Base-by-base conservation (phyloP, 2,113 vertebrate genomes). In the Phaetusa simplex region DNA sequence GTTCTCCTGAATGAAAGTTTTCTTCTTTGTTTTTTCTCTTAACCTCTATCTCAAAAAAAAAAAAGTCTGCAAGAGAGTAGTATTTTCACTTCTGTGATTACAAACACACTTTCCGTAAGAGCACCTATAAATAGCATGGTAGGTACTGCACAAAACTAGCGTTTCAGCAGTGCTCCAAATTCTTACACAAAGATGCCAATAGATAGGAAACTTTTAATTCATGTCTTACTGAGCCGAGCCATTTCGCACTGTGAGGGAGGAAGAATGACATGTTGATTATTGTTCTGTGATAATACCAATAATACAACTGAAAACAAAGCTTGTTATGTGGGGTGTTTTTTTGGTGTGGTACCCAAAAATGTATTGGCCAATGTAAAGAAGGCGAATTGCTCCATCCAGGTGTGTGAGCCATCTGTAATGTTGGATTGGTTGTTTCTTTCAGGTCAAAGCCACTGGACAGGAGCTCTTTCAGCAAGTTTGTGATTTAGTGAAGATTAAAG, bases 371-470 rank as follows among this genome's bases (percentile, higher is more conserved):
- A 6, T 47, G 29, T 69, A n/a, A 81, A 40, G 66, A 29, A 32
- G 42, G 55, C 40, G 36, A 89, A 42, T 66, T 79, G 24, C 47
- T 69, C 45, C 32, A 53, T 85, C 55, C 50, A 89, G 81, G 86
- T 97, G 70, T 30, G 7, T 65, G 45, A 94, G 26, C 86, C 38
- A 6, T 88, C 66, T 91, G 58, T 96, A 95, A 97, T 14, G 32
- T 30, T 36, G 88, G 56, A 66, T 53, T 91, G 90, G 29, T 96
- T 90, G 34, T 70, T 90, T 90, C 80, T 95, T 96, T 93, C 95
- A 99, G 99, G 97, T 98, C 67, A 99, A 98, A 98, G 98, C 99
- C 87, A 98, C 98, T 5, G 99, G 98, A 36, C 98, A 98, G 67
- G 98, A 99, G 90, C 98, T 99, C 91, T 98, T 99, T 88, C 98